phyloP scores from a whole-genome alignment of 2,888 invertebrate genomes.

The Dasysyrphus albostriatus region DNA sequence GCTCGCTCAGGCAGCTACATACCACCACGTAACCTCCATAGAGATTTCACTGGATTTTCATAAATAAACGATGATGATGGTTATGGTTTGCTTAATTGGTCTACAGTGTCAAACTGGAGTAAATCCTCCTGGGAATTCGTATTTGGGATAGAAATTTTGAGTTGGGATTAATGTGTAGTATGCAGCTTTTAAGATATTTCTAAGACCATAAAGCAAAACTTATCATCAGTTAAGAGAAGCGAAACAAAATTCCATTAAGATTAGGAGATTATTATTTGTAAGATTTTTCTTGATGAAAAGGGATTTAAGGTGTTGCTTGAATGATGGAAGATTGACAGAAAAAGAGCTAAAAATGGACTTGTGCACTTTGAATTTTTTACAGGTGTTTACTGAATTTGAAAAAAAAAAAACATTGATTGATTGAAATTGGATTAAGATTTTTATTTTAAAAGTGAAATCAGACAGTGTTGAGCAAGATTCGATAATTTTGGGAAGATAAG shows the following conservation, averaged over 20 bases:
- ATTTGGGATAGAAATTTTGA: slow-evolving; percentile 16
- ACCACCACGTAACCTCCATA: neutral
- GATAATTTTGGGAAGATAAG: neutral
- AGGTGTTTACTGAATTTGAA: neutral
- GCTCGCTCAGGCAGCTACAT: neutral
- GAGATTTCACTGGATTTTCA: slow-evolving; percentile 20
- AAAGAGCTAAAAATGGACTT: neutral
- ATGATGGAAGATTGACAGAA: neutral
- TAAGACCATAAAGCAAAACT: slow-evolving; percentile 39
- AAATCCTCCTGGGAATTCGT: slow-evolving; percentile 40
- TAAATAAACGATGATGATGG: slow-evolving; percentile 26
- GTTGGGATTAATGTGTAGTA: slow-evolving; percentile 19
- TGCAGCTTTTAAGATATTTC: neutral
- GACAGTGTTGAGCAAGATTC: neutral
- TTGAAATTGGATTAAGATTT: neutral
- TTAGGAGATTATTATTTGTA: slow-evolving; percentile 14
- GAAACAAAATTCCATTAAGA: slow-evolving; percentile 46
- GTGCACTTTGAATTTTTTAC: slow-evolving; percentile 6
- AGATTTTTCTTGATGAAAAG: neutral
- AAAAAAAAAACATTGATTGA: neutral
- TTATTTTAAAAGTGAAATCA: neutral
- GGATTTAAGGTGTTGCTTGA: slow-evolving; percentile 1
- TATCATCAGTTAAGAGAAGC: slow-evolving; percentile 57
- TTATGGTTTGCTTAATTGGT: slow-evolving; percentile 52
- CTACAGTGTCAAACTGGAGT: slow-evolving; percentile 8